phyloP scores from a whole-genome alignment of 1,140 invertebrate genomes.

The Drosophila mojavensis region DNA sequence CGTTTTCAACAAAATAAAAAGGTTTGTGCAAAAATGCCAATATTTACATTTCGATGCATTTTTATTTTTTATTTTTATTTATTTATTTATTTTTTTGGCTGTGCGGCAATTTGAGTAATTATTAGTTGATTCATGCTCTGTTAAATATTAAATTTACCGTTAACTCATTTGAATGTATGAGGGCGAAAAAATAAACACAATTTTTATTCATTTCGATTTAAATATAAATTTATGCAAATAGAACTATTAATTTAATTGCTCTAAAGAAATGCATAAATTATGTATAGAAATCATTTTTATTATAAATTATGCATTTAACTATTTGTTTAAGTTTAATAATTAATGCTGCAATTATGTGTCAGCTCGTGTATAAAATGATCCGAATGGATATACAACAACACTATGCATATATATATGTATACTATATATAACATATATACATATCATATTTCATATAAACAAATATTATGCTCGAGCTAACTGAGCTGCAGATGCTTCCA shows the following conservation, averaged over 20 bases:
- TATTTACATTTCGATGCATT: constrained; percentile 38
- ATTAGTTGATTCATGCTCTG: constrained; percentile 55
- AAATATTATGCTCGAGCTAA: neutral
- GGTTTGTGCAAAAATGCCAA: constrained; percentile 21
- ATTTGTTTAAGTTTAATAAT: too few species aligned
- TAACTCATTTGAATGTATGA: constrained; percentile 6
- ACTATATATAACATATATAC: too few species aligned
- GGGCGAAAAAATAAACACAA: constrained; percentile 15
- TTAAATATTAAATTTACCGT: constrained; percentile 45
- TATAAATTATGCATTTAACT: neutral
- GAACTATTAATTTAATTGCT: neutral
- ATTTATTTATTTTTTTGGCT: neutral
- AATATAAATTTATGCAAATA: constrained; percentile 8
- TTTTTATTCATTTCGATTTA: neutral
- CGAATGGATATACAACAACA: neutral
- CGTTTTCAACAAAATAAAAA: neutral
- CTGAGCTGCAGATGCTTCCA: constrained; percentile 6
- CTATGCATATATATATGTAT: too few species aligned
- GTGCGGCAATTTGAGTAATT: constrained; percentile 28
- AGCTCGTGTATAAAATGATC: neutral
- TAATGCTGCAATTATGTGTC: neutral
- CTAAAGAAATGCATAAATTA: neutral
- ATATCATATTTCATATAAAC: neutral
- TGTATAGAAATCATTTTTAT: neutral
- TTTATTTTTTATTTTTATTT: constrained; percentile 5